Conservation (phyloP, 2,888 invertebrate genomes). For the Leistus spinibarbis region DNA sequence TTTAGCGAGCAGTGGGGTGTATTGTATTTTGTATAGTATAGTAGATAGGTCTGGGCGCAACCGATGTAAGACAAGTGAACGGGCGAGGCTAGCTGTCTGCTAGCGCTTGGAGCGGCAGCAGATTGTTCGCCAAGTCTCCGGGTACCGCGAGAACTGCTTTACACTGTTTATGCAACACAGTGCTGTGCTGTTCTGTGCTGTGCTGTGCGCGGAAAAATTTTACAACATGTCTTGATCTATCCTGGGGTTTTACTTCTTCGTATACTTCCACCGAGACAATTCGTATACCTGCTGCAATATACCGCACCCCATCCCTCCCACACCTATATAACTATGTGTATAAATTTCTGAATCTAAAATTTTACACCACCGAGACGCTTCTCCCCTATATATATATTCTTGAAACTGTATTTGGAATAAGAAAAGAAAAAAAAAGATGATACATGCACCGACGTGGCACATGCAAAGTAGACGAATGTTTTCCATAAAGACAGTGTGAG, state of each 20-base stretch:
- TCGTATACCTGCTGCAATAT: background rate
- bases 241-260: slow-evolving; percentile 48
- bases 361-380: slow-evolving; percentile 11
- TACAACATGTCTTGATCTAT: slow-evolving; percentile 54
- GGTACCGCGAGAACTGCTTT: slow-evolving; percentile 43
- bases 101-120: slow-evolving; percentile 20
- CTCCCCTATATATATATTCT: slow-evolving; percentile 21
- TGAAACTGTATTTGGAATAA: slow-evolving; percentile 20
- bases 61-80: slow-evolving; percentile 16
- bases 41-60: slow-evolving; percentile 40
- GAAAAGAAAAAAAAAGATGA: slow-evolving; percentile 14
- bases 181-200: slow-evolving; percentile 48
- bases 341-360: slow-evolving; percentile 33
- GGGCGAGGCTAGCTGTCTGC: background rate
- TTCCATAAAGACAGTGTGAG: slow-evolving; percentile 20
- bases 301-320: slow-evolving; percentile 1
- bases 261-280: background rate
- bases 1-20: slow-evolving; percentile 51
- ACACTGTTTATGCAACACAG: slow-evolving; percentile 50
- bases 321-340: slow-evolving; percentile 7
- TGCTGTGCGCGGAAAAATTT: slow-evolving; percentile 51
- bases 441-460: slow-evolving; percentile 19
- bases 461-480: slow-evolving; percentile 23
- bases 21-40: too few relatives aligned
- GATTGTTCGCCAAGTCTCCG: slow-evolving; percentile 41